A percentile compares a stretch with the other conserved stretches of the same genome.
Evolutionary conservation across 2,113 vertebrate species (phyloP).

Genomic region (Notothenia coriiceps): DNA sequence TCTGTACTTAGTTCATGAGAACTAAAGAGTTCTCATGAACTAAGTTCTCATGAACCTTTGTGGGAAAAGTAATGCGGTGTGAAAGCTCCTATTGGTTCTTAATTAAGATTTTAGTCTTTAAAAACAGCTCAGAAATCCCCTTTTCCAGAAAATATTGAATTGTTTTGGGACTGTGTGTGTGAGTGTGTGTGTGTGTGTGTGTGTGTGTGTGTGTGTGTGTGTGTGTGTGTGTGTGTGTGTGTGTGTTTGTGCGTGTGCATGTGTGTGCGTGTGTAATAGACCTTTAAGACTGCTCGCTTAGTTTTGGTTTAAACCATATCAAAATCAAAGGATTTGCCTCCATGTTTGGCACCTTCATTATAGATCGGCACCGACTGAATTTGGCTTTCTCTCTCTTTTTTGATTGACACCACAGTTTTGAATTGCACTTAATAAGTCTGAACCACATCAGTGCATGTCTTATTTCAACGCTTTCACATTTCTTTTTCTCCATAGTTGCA

Average conservation of each 20-base stretch:
- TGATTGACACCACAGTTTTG: neutral
- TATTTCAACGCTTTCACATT: constrained; percentile 17
- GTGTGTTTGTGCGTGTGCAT: no score
- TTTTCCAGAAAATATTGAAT: no score
- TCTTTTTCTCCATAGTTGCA: constrained; percentile 52
- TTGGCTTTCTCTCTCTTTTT: neutral
- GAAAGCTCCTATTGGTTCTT: neutral
- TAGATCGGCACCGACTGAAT: neutral
- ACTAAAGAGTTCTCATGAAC: no score
- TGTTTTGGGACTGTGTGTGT: neutral
- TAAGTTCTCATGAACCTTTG: no score
- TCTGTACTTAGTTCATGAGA: no score
- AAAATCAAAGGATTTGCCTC: neutral
- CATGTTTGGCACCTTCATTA: neutral
- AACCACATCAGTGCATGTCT: constrained; percentile 5
- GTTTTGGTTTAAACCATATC: neutral
- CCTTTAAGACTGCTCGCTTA: neutral
- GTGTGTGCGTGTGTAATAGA: neutral
- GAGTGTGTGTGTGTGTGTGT: neutral
- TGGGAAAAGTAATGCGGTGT: no score
- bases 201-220: no score
- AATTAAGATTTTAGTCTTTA: no score
- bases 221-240: neutral
- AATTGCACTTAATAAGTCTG: constrained; percentile 1
- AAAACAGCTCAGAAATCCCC: no score